phyloP scores from a whole-genome alignment of 2,888 invertebrate species.

The Acrobasis consociella region DNA sequence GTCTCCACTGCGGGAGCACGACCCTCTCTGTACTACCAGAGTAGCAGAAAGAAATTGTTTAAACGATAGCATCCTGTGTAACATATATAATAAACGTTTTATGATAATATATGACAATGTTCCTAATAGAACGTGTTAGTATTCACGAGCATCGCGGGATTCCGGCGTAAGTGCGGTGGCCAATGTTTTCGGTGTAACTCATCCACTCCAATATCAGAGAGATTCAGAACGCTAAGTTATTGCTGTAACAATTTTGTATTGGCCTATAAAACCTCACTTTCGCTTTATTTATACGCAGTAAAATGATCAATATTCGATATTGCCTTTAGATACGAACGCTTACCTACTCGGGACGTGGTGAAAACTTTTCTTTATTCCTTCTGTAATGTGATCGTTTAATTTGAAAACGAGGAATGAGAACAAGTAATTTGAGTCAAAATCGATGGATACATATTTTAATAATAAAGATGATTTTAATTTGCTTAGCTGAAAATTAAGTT shows the following conservation, averaged over 20 bases:
- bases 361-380: constrained; percentile 30
- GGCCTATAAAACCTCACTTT: constrained; percentile 79
- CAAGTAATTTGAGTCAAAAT: no score
- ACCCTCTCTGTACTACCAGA: no score
- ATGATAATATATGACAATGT: constrained; percentile 50
- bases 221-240: constrained; percentile 75
- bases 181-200: constrained; percentile 69
- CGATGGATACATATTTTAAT: no score
- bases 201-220: constrained; percentile 75
- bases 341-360: constrained; percentile 39
- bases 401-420: constrained; percentile 23
- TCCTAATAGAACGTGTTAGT: constrained; percentile 56
- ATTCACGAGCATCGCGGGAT: constrained; percentile 54
- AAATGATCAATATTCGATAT: constrained; percentile 78
- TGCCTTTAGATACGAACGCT: constrained; percentile 54
- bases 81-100: constrained; percentile 40
- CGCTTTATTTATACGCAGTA: constrained; percentile 77
- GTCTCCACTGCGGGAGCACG: no score
- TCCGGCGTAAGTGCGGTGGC: constrained; percentile 49
- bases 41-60: not conserved
- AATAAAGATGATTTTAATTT: no score
- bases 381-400: constrained; percentile 31
- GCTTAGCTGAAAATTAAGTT: no score
- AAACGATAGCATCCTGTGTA: constrained; percentile 28
- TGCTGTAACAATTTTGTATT: constrained; percentile 78